Evolutionary conservation across 2,888 invertebrate genomes (phyloP).

Genomic region (Drosophila leonis): DNA sequence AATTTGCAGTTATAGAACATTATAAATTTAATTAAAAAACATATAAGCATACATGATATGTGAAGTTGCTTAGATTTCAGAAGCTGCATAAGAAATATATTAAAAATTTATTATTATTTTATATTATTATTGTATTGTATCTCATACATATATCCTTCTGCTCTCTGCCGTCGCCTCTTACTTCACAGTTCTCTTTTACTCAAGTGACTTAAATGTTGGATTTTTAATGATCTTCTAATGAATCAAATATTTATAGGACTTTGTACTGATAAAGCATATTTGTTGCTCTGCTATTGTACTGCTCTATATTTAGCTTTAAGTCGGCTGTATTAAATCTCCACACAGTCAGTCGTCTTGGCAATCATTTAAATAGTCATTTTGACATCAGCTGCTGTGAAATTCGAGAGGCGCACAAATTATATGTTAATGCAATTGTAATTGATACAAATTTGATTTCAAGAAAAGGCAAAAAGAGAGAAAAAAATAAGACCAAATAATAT

Average conservation of each 20-base stretch:
- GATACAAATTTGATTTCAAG: slow-evolving; percentile 80
- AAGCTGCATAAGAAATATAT: too few relatives aligned
- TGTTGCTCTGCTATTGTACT: neutral
- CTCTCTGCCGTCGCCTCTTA: too few relatives aligned
- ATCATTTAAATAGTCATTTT: slow-evolving; percentile 58
- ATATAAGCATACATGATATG: neutral
- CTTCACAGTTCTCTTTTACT: too few relatives aligned
- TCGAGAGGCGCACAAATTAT: slow-evolving; percentile 72
- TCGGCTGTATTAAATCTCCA: slow-evolving; percentile 16
- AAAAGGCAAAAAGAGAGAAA: slow-evolving; percentile 31
- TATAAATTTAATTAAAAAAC: neutral
- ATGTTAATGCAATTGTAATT: slow-evolving; percentile 82
- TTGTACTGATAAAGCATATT: neutral
- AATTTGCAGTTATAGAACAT: neutral
- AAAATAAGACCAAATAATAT: slow-evolving; percentile 58
- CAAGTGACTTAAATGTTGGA: too few relatives aligned
- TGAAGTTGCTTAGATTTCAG: too few relatives aligned
- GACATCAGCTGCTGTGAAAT: slow-evolving; percentile 44
- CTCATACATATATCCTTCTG: too few relatives aligned
- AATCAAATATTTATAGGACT: neutral
- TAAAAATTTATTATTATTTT: too few relatives aligned
- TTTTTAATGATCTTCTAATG: neutral
- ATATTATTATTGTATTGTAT: too few relatives aligned
- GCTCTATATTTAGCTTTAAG: neutral
- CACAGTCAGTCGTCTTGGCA: slow-evolving; percentile 12